These are phyloP conservation scores for Metellina segmentata DNA, from an alignment of 2,888 invertebrate genomes.

Conservation along the genomic window DNA sequence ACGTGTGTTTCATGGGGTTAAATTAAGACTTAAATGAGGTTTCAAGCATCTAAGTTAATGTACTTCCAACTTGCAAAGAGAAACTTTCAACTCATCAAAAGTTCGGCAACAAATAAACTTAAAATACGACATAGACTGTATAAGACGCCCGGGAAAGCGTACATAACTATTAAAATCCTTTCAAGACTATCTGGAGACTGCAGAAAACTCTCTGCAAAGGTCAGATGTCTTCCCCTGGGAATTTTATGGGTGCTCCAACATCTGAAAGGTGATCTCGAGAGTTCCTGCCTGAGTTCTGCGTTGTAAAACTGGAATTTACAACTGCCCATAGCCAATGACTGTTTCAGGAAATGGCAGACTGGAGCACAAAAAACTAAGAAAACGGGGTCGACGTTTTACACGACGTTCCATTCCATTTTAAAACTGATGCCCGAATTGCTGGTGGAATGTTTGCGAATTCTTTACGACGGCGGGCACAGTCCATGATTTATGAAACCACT, in stretches of 20 bases:
- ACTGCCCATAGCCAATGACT: background rate
- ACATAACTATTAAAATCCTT: no score
- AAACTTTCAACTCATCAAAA: no score
- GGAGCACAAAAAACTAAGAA: background rate
- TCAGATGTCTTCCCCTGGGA: background rate
- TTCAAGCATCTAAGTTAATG: no score
- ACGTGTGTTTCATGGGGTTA: no score
- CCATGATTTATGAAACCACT: conserved; percentile 41
- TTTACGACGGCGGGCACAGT: conserved; percentile 6
- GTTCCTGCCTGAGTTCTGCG: background rate
- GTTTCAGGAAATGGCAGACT: background rate
- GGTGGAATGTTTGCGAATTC: background rate
- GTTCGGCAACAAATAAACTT: no score
- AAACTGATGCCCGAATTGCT: conserved; percentile 1
- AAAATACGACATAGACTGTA: no score
- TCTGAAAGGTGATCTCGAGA: no score
- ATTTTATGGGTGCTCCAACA: background rate
- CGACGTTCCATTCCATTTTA: background rate
- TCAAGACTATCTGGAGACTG: no score
- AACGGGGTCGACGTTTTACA: background rate
- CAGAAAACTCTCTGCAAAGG: no score
- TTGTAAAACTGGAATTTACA: conserved; percentile 45
- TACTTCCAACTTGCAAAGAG: no score
- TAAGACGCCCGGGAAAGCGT: no score
- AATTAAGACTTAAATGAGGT: no score